A percentile compares a stretch with the other conserved stretches of the same genome.
Evolutionary conservation across 2,888 invertebrate species (phyloP).

Genomic region (Drosophila pseudotalamancana): DNA sequence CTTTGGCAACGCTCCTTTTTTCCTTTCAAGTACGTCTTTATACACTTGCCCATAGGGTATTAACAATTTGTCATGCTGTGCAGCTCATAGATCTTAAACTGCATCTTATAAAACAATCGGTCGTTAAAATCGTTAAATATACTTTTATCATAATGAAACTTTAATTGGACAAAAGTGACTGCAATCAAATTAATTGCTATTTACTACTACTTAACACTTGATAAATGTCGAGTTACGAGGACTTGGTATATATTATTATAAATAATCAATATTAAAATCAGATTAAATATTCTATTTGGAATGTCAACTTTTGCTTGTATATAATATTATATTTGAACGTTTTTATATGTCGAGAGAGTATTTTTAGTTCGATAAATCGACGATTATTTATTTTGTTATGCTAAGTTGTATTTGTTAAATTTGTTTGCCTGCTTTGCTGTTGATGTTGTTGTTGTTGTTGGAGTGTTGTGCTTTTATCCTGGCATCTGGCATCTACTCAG

Average conservation of each 20-base stretch:
- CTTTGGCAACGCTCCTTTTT: slow-evolving; percentile 51
- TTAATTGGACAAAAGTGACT: no score
- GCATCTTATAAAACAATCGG: not conserved
- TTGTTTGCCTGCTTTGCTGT: slow-evolving; percentile 43
- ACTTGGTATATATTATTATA: no score
- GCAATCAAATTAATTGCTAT: no score
- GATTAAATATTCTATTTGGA: no score
- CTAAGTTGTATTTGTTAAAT: slow-evolving; percentile 16
- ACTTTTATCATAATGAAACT: no score
- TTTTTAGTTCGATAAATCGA: not conserved
- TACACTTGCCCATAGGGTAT: not conserved
- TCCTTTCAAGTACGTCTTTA: slow-evolving; percentile 17
- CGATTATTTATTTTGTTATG: not conserved
- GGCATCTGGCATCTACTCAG: slow-evolving; percentile 47
- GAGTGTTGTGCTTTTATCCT: slow-evolving; percentile 59
- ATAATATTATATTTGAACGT: no score
- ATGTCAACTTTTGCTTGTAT: no score
- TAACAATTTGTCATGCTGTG: not conserved
- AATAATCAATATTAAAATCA: no score
- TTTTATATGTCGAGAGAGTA: not conserved
- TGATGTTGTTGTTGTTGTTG: slow-evolving; percentile 10
- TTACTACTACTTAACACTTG: no score
- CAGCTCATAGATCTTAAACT: not conserved
- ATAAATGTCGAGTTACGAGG: no score
- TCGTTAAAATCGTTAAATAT: no score